These are phyloP conservation scores for Noctua janthe DNA, from an alignment of 2,888 invertebrate genomes.

Conservation along the genomic window DNA sequence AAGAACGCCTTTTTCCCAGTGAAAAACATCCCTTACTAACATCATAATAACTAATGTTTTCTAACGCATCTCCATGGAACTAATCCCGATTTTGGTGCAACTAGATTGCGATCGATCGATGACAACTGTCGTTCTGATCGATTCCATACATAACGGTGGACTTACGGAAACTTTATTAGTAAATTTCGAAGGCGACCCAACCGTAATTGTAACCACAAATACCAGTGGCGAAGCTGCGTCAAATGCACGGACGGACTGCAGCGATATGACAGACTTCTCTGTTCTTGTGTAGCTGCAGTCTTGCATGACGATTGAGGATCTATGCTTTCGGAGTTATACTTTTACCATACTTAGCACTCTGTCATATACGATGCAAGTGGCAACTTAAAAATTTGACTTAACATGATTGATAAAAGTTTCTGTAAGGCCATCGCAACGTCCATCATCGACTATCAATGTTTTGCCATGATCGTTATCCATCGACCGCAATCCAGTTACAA, in stretches of 20 bases:
- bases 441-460: neutral
- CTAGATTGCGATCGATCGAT: conserved; percentile 3
- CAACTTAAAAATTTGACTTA: neutral
- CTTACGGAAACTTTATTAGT: neutral
- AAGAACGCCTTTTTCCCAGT: neutral
- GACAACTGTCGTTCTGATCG: neutral
- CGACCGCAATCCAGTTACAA: conserved; percentile 8
- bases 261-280: neutral
- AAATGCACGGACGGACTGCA: neutral
- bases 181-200: neutral
- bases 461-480: neutral
- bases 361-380: neutral
- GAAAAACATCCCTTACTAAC: conserved; percentile 9
- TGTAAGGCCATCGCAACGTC: neutral
- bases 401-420: neutral
- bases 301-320: neutral
- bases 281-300: neutral
- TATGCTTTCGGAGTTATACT: neutral
- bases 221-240: neutral
- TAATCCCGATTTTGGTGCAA: conserved; percentile 12
- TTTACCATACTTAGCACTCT: neutral
- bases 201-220: neutral
- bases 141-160: neutral
- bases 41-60: conserved; percentile 15
- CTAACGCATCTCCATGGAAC: conserved; percentile 1